A percentile compares a stretch with the other conserved stretches of the same genome.
Evolutionary conservation across 1,140 invertebrate species (phyloP).

Genomic region (Trichoplusia ni): DNA sequence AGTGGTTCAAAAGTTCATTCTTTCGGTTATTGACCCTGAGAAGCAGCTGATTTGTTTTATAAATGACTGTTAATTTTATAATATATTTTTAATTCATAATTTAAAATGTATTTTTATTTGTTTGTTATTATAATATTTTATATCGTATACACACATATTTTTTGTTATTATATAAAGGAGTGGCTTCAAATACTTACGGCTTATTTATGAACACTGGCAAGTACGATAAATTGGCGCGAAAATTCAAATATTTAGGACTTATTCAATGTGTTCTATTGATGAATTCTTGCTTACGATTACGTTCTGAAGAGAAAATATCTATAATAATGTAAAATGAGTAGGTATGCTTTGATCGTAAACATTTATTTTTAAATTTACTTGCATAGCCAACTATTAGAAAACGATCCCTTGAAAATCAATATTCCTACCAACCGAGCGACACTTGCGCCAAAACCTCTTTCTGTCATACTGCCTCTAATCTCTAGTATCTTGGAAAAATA

Average conservation of each 20-base stretch:
- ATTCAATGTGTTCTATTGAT: too few species aligned
- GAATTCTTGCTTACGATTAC: too few species aligned
- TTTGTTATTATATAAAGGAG: too few species aligned
- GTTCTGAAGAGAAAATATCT: too few species aligned
- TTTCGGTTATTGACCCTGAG: conserved; percentile 33
- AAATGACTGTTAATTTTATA: not conserved
- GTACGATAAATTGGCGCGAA: too few species aligned
- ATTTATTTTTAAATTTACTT: too few species aligned
- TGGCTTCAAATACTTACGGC: too few species aligned
- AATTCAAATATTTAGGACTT: too few species aligned
- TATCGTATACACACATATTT: too few species aligned
- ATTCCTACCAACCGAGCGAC: conserved; percentile 5
- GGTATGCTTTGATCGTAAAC: too few species aligned
- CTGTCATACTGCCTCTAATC: not conserved
- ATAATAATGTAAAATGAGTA: too few species aligned
- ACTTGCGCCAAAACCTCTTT: not conserved
- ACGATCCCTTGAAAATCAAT: conserved; percentile 12
- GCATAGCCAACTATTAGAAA: not conserved
- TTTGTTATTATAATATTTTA: not conserved
- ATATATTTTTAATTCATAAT: not conserved
- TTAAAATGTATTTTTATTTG: not conserved
- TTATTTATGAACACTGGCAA: too few species aligned
- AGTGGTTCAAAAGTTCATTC: conserved; percentile 25
- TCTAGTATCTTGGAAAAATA: not conserved
- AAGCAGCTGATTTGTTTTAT: conserved; percentile 39